These are phyloP conservation scores for Cremastinae sp. DNA, from an alignment of 2,888 invertebrate species.

Conservation along the genomic window DNA sequence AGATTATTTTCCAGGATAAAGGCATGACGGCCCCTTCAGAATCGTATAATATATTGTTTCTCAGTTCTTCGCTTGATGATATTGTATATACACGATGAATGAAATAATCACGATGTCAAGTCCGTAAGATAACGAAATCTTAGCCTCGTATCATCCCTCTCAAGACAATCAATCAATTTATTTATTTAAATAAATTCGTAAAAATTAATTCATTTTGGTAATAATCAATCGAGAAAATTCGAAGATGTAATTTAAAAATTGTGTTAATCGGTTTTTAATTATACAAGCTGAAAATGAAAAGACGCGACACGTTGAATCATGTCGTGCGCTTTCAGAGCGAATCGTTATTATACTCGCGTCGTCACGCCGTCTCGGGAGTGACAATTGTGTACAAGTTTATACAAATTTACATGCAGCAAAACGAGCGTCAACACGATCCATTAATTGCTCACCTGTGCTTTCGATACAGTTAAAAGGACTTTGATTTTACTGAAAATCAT, in stretches of 20 bases:
- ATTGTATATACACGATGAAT: not conserved
- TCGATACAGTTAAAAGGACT: constrained; percentile 54
- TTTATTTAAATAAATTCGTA: too few species aligned
- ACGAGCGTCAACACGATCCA: constrained; percentile 33
- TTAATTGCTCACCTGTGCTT: constrained; percentile 56
- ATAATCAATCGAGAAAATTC: constrained; percentile 5
- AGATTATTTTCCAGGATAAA: constrained; percentile 45
- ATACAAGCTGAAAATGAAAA: not conserved
- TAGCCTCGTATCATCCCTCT: not conserved
- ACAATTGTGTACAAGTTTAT: constrained; percentile 20
- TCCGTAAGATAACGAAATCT: not conserved
- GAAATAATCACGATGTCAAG: not conserved
- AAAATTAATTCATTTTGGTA: not conserved
- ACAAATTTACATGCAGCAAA: constrained; percentile 5
- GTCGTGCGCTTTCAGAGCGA: constrained; percentile 26
- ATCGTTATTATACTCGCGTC: constrained; percentile 44
- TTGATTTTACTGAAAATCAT: too few species aligned
- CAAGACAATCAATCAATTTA: not conserved
- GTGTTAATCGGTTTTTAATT: not conserved
- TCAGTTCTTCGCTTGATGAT: constrained; percentile 17
- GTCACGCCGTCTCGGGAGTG: constrained; percentile 48
- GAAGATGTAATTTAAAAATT: constrained; percentile 5
- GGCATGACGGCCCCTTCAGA: not conserved
- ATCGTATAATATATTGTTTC: constrained; percentile 29
- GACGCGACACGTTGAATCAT: constrained; percentile 31